phyloP scores from a whole-genome alignment of 2,888 invertebrate genomes.

The Drosophila histrio region DNA sequence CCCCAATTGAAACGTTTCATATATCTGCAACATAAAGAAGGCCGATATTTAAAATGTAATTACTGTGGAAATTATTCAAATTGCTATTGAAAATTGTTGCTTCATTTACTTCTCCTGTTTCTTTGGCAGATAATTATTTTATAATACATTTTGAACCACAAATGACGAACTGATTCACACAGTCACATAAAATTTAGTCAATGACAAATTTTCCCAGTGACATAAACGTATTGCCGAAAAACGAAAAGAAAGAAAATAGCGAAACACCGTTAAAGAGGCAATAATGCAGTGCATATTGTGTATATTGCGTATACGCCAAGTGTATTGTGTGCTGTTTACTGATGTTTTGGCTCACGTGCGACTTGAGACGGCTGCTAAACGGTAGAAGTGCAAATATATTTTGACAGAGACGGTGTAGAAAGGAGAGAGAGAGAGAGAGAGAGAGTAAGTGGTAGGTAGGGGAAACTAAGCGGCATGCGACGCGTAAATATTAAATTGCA shows the following conservation, averaged over 20 bases:
- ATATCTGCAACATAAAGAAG: too few species aligned
- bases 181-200: background rate
- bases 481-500: constrained; percentile 74
- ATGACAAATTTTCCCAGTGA: background rate
- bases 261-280: background rate
- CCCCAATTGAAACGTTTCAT: background rate
- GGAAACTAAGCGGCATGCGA: constrained; percentile 32
- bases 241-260: background rate
- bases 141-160: background rate
- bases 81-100: too few species aligned
- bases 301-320: constrained; percentile 45
- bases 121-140: too few species aligned
- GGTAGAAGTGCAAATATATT: constrained; percentile 27
- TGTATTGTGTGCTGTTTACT: constrained; percentile 19
- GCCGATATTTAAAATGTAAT: too few species aligned
- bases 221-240: background rate
- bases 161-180: background rate
- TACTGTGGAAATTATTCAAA: too few species aligned
- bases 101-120: too few species aligned
- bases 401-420: constrained; percentile 9
- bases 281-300: constrained; percentile 1
- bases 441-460: background rate
- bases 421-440: background rate
- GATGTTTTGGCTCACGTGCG: constrained; percentile 17
- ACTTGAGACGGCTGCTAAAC: constrained; percentile 20